Percentiles rank a stretch among this genome's conserved stretches.
Evolutionary conservation across 2,888 invertebrate species (phyloP).

Genomic region (Arrhopalites spinosus): DNA sequence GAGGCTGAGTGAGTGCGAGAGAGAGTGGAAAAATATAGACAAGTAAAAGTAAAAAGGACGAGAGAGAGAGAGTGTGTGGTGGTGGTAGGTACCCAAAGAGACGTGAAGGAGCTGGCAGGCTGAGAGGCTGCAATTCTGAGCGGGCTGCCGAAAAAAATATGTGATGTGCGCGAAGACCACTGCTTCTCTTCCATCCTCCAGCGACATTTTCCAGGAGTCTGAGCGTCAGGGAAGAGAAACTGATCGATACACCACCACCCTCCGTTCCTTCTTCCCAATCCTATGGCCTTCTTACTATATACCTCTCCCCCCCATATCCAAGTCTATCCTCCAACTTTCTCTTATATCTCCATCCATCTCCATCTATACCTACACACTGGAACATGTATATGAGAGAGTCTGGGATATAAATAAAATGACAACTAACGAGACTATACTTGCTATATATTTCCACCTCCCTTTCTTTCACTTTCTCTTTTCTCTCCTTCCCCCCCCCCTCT

Average conservation of each 20-base stretch:
- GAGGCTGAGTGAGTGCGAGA: neutral
- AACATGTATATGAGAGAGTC: no score
- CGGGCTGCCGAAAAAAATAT: conserved; percentile 15
- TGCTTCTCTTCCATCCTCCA: conserved; percentile 28
- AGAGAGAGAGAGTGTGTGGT: neutral
- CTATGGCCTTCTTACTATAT: conserved; percentile 25
- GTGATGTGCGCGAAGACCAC: conserved; percentile 29
- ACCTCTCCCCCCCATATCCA: conserved; percentile 5
- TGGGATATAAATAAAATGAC: no score
- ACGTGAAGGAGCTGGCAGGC: neutral
- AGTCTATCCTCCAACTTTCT: neutral
- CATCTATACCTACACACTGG: no score
- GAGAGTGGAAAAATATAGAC: no score
- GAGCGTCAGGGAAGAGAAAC: conserved; percentile 41
- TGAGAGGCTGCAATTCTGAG: conserved; percentile 16
- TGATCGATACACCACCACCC: conserved; percentile 45
- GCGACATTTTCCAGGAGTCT: conserved; percentile 41
- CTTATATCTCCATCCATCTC: neutral
- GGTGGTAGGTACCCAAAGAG: neutral
- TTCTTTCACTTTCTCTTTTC: neutral
- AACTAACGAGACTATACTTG: no score
- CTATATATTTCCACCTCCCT: conserved; percentile 16
- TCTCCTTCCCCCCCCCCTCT: neutral
- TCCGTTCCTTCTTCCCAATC: no score
- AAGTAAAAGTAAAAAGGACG: neutral